Percentiles rank a stretch among this genome's conserved stretches.
These are phyloP conservation scores for Erpornis zantholeuca DNA, from an alignment of 2,113 vertebrate genomes.

Conservation along the genomic window DNA sequence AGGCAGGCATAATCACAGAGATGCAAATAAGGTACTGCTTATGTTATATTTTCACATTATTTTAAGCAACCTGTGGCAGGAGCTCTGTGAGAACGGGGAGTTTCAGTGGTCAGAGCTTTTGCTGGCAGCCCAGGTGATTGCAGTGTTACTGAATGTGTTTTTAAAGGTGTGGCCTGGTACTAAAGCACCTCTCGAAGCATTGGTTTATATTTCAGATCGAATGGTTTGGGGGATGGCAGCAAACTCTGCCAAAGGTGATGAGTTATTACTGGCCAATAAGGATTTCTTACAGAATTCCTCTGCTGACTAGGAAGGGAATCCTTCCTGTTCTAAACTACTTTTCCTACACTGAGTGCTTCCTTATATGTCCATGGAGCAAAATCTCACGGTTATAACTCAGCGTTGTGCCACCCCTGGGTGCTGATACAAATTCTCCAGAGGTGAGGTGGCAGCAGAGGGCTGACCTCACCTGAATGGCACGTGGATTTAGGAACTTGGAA, in stretches of 20 bases:
- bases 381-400: not conserved
- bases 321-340: not conserved
- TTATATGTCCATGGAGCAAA: fast-evolving
- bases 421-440: not conserved
- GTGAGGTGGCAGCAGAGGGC: not conserved
- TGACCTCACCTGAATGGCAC: not conserved
- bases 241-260: not conserved
- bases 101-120: not conserved
- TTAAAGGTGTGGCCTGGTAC: not conserved
- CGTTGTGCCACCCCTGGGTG: fast-evolving
- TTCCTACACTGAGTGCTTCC: not conserved
- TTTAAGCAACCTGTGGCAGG: not conserved
- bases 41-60: not conserved
- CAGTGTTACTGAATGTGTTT: fast-evolving
- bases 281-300: not conserved
- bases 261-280: not conserved
- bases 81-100: not conserved
- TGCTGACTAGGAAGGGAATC: not conserved
- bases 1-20: not conserved
- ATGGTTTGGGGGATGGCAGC: not conserved
- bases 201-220: not conserved
- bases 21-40: not conserved
- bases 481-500: not conserved
- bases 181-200: not conserved
- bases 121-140: not conserved